Percentiles rank a stretch among this genome's conserved stretches.
Evolutionary conservation across 1,140 invertebrate species (phyloP).

Genomic region (Zaprionus vittiger): DNA sequence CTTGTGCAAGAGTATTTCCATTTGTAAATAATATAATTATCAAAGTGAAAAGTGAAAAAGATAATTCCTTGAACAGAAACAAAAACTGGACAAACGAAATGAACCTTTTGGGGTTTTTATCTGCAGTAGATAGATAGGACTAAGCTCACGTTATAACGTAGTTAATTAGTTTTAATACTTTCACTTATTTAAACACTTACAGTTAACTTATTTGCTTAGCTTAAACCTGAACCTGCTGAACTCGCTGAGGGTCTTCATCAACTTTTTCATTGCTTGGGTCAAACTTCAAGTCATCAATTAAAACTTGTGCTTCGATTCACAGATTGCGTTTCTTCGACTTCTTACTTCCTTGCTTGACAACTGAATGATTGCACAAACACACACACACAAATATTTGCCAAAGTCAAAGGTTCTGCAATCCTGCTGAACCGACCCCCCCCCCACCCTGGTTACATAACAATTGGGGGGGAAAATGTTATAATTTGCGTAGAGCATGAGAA

Average conservation of each 20-base stretch:
- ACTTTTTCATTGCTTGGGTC: too few species aligned
- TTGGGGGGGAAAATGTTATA: not conserved
- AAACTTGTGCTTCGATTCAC: constrained; percentile 24
- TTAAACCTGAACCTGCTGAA: constrained; percentile 19
- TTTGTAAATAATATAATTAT: not conserved
- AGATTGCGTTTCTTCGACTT: not conserved
- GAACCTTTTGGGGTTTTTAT: not conserved
- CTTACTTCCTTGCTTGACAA: not conserved
- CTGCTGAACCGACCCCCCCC: not conserved
- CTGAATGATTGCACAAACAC: not conserved
- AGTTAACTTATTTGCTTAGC: constrained; percentile 35
- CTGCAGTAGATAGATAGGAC: constrained; percentile 8
- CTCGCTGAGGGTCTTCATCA: too few species aligned
- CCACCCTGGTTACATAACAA: not conserved
- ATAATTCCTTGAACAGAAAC: not conserved
- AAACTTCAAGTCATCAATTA: not conserved
- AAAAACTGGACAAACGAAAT: not conserved
- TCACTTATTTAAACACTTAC: constrained; percentile 43
- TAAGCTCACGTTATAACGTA: constrained; percentile 5
- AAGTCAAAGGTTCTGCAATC: not conserved
- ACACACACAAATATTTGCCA: not conserved
- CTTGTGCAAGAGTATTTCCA: not conserved
- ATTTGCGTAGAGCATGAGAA: not conserved
- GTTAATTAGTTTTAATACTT: not conserved
- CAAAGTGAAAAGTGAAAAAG: not conserved